Evolutionary conservation across 2,888 invertebrate genomes (phyloP).

Genomic region (Netelia inedita): DNA sequence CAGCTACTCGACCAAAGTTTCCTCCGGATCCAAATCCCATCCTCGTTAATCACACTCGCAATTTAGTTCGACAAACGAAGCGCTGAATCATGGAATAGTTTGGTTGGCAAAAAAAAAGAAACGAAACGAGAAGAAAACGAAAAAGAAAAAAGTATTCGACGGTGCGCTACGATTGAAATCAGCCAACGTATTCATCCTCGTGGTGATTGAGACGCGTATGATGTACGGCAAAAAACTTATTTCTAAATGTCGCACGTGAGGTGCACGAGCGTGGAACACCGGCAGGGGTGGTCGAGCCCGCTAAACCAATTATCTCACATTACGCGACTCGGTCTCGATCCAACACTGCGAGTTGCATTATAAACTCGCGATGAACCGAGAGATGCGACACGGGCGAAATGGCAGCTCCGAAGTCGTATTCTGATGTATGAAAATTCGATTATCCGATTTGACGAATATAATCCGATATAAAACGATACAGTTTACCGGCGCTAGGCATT

Average conservation of each 20-base stretch:
- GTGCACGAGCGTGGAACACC: not conserved
- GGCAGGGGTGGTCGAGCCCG: slow-evolving; percentile 35
- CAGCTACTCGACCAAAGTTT: not conserved
- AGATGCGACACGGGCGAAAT: slow-evolving; percentile 20
- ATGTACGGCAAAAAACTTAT: slow-evolving; percentile 7
- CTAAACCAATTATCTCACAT: slow-evolving; percentile 63
- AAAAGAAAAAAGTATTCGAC: slow-evolving; percentile 4
- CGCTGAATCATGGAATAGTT: not conserved
- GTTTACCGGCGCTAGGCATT: slow-evolving; percentile 68
- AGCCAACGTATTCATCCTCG: not conserved
- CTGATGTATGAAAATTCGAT: slow-evolving; percentile 76
- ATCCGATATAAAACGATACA: slow-evolving; percentile 72
- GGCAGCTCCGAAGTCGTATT: slow-evolving; percentile 65
- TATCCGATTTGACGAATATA: slow-evolving; percentile 73
- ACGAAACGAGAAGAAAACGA: not conserved
- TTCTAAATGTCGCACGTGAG: not conserved
- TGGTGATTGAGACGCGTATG: slow-evolving; percentile 35
- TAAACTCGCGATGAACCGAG: slow-evolving; percentile 15
- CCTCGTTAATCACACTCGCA: not conserved
- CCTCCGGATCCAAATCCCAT: not conserved
- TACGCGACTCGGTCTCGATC: slow-evolving; percentile 67
- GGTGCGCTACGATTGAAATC: not conserved
- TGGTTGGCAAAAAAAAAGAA: not conserved
- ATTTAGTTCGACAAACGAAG: not conserved
- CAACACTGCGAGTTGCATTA: slow-evolving; percentile 58